Percentiles rank a stretch among this genome's conserved stretches.
Evolutionary conservation across 2,888 invertebrate species (phyloP).

Genomic region (Alcis repandata): DNA sequence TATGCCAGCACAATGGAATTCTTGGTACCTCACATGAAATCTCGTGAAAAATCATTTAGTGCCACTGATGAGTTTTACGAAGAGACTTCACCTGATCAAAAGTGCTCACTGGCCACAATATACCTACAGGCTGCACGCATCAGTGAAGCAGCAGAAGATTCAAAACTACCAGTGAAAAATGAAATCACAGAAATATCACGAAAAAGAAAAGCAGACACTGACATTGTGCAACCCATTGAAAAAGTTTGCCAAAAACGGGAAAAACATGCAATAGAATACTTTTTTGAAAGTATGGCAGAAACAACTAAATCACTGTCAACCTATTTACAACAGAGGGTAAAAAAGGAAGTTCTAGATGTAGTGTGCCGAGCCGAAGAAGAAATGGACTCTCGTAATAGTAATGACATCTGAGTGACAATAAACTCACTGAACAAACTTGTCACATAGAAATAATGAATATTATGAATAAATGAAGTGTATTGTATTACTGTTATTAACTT

Average conservation of each 20-base stretch:
- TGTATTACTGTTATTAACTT: too few species aligned
- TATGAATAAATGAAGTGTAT: too few species aligned
- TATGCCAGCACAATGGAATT: conserved; percentile 2
- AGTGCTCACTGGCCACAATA: conserved; percentile 2
- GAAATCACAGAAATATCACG: neutral
- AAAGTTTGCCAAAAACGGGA: neutral
- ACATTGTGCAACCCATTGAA: neutral
- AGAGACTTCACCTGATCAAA: neutral
- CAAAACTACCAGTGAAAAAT: neutral
- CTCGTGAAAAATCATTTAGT: conserved; percentile 4
- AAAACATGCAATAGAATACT: conserved; percentile 2
- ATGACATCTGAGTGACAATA: neutral
- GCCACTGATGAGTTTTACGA: neutral
- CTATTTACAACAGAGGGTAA: conserved; percentile 7
- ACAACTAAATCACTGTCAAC: conserved; percentile 5
- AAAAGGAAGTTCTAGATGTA: conserved; percentile 5
- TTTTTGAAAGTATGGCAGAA: conserved; percentile 4
- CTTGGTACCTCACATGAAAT: conserved; percentile 9
- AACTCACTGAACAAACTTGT: neutral
- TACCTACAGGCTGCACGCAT: neutral
- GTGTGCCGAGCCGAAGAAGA: conserved; percentile 7
- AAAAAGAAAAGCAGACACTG: neutral
- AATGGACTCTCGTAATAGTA: conserved; percentile 3
- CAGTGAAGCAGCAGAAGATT: conserved; percentile 4
- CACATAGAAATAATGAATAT: too few species aligned